A percentile compares a stretch with the other conserved stretches of the same genome.
Evolutionary conservation across 2,797 vertebrate genomes (phyloP).

Genomic region (Melanotaenia nigrans): DNA sequence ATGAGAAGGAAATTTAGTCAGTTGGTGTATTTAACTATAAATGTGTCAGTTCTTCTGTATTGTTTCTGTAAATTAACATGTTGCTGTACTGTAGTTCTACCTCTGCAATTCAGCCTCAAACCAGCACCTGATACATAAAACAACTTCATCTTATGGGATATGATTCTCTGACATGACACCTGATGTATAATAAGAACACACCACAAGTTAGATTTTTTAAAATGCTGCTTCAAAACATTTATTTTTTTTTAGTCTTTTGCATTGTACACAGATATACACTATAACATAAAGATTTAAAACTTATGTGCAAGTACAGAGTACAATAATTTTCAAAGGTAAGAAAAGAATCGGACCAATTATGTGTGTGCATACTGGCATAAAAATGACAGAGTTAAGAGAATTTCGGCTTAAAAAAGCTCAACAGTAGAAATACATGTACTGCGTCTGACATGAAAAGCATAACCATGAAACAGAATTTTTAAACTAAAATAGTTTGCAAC

Average conservation of each 20-base stretch:
- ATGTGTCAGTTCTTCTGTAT: background rate
- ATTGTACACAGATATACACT: conserved; percentile 69
- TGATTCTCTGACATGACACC: background rate
- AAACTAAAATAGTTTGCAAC: conserved; percentile 45
- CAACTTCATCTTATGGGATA: background rate
- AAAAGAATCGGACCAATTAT: conserved; percentile 46
- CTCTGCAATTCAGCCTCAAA: background rate
- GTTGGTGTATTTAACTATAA: background rate
- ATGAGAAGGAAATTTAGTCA: background rate
- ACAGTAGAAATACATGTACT: conserved; percentile 55
- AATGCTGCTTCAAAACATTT: conserved; percentile 87
- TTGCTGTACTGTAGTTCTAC: background rate
- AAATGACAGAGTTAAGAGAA: conserved; percentile 50
- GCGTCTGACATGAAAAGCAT: conserved; percentile 54
- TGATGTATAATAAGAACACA: background rate
- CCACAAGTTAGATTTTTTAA: conserved; percentile 27
- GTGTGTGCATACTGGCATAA: conserved; percentile 56
- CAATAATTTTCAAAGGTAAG: conserved; percentile 58
- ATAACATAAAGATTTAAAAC: conserved; percentile 65
- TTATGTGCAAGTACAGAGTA: conserved; percentile 62
- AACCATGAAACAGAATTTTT: conserved; percentile 50
- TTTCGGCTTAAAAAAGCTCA: conserved; percentile 62
- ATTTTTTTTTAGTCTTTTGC: conserved; percentile 72
- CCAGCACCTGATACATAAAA: background rate
- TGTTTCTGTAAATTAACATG: background rate